A percentile compares a stretch with the other conserved stretches of the same genome.
Conservation (phyloP, 2,797 vertebrate species). For the Merluccius polli region DNA sequence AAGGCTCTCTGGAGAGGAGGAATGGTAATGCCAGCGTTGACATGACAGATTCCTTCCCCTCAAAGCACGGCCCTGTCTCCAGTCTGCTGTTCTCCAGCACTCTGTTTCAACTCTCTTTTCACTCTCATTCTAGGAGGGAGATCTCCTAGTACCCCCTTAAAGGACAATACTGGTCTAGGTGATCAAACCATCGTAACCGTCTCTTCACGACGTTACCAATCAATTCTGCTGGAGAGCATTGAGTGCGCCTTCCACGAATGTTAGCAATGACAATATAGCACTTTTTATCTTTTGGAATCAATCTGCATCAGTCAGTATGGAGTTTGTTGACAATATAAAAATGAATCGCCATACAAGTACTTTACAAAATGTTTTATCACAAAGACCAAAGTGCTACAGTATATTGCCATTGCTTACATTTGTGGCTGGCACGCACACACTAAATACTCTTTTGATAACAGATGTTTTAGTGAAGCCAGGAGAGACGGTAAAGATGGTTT, state of each 20-base stretch:
- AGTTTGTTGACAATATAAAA: too few relatives aligned
- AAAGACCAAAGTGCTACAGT: too few relatives aligned
- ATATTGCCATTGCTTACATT: too few relatives aligned
- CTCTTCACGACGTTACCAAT: neutral
- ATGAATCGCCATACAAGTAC: too few relatives aligned
- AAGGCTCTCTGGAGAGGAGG: conserved; percentile 18
- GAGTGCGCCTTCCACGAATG: too few relatives aligned
- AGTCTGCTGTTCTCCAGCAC: conserved; percentile 23
- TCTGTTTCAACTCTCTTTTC: conserved; percentile 9
- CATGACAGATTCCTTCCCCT: conserved; percentile 37
- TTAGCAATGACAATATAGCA: too few relatives aligned
- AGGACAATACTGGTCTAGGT: neutral
- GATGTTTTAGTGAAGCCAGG: too few relatives aligned
- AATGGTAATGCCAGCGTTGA: conserved; percentile 30
- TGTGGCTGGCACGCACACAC: too few relatives aligned
- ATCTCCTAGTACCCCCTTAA: neutral
- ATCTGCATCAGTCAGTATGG: too few relatives aligned
- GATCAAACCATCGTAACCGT: neutral
- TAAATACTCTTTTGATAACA: too few relatives aligned
- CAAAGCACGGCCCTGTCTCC: conserved; percentile 21
- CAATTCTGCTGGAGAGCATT: neutral
- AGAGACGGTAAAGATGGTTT: neutral
- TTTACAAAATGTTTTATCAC: too few relatives aligned
- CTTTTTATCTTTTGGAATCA: too few relatives aligned
- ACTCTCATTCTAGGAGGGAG: neutral